phyloP scores from a whole-genome alignment of 2,797 vertebrate species.

The Neosalanx taihuensis region DNA sequence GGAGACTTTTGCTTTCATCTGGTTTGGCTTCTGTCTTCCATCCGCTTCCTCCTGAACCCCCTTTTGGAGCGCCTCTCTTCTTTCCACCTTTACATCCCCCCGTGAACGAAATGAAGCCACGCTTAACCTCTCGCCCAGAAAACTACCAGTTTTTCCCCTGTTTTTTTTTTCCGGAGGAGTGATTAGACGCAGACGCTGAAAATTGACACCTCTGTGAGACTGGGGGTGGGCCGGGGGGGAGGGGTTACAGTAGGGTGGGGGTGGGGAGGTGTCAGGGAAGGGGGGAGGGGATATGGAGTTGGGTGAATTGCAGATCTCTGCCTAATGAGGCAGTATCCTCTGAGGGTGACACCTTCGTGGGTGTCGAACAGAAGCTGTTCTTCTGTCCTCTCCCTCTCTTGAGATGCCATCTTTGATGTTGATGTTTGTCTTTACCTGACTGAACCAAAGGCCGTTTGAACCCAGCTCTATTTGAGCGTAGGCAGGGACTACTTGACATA shows the following conservation, averaged over 20 bases:
- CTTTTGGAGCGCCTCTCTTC: background rate
- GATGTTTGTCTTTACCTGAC: background rate
- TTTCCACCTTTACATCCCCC: background rate
- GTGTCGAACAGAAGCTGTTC: constrained; percentile 55
- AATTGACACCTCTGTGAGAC: constrained; percentile 68
- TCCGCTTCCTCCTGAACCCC: constrained; percentile 11
- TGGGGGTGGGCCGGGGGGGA: constrained; percentile 12
- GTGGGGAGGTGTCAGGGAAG: constrained; percentile 15
- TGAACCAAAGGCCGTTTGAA: background rate
- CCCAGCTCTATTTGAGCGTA: background rate
- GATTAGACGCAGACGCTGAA: constrained; percentile 60
- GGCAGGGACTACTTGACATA: too few species aligned
- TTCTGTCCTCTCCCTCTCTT: constrained; percentile 1
- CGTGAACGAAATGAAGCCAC: background rate
- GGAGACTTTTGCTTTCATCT: background rate
- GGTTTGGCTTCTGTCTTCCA: background rate
- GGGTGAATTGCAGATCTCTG: constrained; percentile 22
- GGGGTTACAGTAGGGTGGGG: too few species aligned
- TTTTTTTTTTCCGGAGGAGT: constrained; percentile 22
- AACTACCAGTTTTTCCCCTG: constrained; percentile 20
- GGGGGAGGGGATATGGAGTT: constrained; percentile 17
- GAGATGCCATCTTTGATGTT: constrained; percentile 24
- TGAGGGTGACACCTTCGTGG: constrained; percentile 60
- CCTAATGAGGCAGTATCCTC: constrained; percentile 61
- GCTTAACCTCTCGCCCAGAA: constrained; percentile 12